Evolutionary conservation across 2,113 vertebrate species (phyloP).

Genomic region (Axis porcinus): DNA sequence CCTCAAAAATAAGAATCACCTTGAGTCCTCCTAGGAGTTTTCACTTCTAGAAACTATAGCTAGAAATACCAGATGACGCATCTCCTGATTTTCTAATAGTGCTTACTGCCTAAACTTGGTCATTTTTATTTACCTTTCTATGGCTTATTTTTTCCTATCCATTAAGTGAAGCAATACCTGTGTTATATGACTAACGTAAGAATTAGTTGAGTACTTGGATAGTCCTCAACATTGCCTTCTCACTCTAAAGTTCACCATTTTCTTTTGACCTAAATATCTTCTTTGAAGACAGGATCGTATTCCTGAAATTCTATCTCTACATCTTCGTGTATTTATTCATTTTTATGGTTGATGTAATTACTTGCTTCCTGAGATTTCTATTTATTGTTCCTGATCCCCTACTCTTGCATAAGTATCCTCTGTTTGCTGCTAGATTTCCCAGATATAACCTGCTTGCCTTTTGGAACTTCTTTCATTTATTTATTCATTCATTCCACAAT

Average conservation of each 20-base stretch:
- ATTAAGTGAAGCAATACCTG: neutral
- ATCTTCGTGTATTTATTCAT: neutral
- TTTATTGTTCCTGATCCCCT: neutral
- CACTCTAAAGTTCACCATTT: neutral
- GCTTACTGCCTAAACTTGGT: neutral
- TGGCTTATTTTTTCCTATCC: neutral
- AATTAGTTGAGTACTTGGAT: neutral
- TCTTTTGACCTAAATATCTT: neutral
- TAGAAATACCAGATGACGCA: neutral
- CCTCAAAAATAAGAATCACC: neutral
- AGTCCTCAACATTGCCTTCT: neutral
- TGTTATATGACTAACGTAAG: neutral
- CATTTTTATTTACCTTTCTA: neutral
- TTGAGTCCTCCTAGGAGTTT: neutral
- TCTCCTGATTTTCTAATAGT: neutral
- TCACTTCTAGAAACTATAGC: neutral
- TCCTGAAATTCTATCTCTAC: neutral
- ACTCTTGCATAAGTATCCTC: neutral
- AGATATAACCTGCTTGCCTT: neutral
- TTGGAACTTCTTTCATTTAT: neutral
- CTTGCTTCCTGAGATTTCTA: neutral
- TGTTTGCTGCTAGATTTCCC: neutral
- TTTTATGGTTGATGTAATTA: neutral
- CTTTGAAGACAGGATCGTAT: neutral
- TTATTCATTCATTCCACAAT: neutral